A percentile compares a stretch with the other conserved stretches of the same genome.
phyloP scores from a whole-genome alignment of 2,797 vertebrate species.

The Eurystomus glaucurus region DNA sequence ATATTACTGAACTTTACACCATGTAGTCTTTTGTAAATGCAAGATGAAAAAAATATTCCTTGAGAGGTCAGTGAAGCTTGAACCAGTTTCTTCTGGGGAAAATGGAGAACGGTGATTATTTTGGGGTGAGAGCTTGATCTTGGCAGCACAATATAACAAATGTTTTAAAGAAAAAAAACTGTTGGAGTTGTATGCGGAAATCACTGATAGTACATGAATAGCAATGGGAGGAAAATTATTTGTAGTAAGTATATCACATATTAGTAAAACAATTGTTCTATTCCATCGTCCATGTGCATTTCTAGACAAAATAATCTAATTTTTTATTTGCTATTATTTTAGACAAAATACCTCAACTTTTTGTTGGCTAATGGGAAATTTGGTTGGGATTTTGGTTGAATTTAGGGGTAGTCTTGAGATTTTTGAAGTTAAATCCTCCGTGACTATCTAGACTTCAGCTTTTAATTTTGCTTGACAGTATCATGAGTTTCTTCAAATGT shows the following conservation, averaged over 20 bases:
- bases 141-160: neutral
- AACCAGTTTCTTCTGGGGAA: neutral
- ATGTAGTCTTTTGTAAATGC: neutral
- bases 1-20: fast-evolving
- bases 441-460: neutral
- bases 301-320: neutral
- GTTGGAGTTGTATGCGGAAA: neutral
- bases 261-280: neutral
- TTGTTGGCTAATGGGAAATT: neutral
- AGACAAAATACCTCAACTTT: neutral
- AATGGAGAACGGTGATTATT: neutral
- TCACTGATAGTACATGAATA: neutral
- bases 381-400: neutral
- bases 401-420: neutral
- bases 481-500: neutral
- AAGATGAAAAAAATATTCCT: neutral
- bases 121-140: neutral
- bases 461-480: neutral
- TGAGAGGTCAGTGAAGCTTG: neutral
- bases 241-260: fast-evolving
- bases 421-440: neutral
- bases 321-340: neutral
- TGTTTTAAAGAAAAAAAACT: neutral
- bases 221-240: neutral
- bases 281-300: neutral